Evolutionary conservation across 2,888 invertebrate species (phyloP).

Genomic region (Caradrina clavipalpis): DNA sequence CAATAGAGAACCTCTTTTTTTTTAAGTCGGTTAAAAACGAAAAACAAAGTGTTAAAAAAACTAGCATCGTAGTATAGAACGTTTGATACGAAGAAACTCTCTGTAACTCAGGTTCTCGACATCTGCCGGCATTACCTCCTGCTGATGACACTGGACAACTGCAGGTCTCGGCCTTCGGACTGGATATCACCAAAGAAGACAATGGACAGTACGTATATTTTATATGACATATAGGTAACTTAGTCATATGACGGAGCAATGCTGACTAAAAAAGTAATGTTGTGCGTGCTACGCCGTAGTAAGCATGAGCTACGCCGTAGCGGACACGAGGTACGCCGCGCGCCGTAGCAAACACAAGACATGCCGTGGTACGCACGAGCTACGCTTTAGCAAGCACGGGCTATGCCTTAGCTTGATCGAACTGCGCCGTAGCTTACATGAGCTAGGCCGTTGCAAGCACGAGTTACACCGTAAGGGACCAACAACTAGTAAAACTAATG

Average conservation of each 20-base stretch:
- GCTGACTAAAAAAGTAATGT: too few species aligned
- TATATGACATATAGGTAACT: background rate
- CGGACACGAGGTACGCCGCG: background rate
- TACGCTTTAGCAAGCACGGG: background rate
- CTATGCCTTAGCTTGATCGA: background rate
- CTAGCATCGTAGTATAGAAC: background rate
- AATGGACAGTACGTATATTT: constrained; percentile 92
- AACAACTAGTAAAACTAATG: too few species aligned
- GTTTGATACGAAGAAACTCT: constrained; percentile 1
- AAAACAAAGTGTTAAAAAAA: too few species aligned
- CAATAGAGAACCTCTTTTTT: too few species aligned
- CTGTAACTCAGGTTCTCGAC: constrained; percentile 86
- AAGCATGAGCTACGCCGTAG: background rate
- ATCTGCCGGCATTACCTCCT: constrained; percentile 94
- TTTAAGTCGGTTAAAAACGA: too few species aligned
- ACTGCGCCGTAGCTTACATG: background rate
- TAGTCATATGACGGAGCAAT: too few species aligned
- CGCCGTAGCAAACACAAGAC: background rate
- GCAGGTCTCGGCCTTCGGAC: constrained; percentile 94
- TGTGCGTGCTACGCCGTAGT: background rate
- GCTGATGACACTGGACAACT: constrained; percentile 94
- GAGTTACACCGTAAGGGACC: too few species aligned
- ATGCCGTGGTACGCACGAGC: background rate
- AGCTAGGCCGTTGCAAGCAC: background rate
- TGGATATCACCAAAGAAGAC: constrained; percentile 96